Base-by-base conservation (phyloP, 2,113 vertebrate species). In the Pluvianellus socialis region DNA sequence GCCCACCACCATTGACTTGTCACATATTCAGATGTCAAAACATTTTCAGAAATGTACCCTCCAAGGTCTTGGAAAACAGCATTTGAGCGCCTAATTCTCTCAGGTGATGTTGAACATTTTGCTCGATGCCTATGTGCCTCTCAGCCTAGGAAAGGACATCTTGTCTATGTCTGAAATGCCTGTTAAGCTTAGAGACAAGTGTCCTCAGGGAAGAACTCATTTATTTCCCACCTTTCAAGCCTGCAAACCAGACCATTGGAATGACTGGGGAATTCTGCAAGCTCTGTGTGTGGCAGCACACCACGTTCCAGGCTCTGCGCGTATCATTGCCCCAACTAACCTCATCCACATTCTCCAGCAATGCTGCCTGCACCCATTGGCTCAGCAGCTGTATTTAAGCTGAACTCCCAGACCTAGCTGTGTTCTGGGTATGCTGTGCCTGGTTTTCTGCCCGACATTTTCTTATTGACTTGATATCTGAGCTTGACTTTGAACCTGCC, bases 251-350 rank as follows among this genome's bases (percentile, higher is more conserved):
- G 15, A 24, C 20, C 1, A 1, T 30, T 67, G 27, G 26, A 56
- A 22, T 68, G 32, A 50, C 35, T 56, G 20, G 49, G 35, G 8
- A 40, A 10, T 80, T 74, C 38, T 68, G 42, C 16, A 90, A 52
- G 22, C 24, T 86, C 27, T 68, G 0, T 52, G 40, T 27, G 10
- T 32, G 49, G 30, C 35, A n/a, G 44, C 9, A 50, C 26, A 63
- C 18, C 11, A 47, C 0, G 1, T 70, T 81, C 7, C 0, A 0
- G 14, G 24, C 33, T 20, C 50, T 32, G 20, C 27, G 55, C 17
- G 32, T 10, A 58, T 8, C 21, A 56, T 38, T 79, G 17, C 11
- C 13, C 42, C 33, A 19, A 44, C 27, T 7, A 87, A 9, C 4
- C 10, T 56, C 44, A 59, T 53, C 10, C 24, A 33, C 0, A 0